Evolutionary conservation across 2,797 vertebrate genomes (phyloP), one percentile per base, ranked within the genome.

Genomic region (Syngnathus acus): DNA sequence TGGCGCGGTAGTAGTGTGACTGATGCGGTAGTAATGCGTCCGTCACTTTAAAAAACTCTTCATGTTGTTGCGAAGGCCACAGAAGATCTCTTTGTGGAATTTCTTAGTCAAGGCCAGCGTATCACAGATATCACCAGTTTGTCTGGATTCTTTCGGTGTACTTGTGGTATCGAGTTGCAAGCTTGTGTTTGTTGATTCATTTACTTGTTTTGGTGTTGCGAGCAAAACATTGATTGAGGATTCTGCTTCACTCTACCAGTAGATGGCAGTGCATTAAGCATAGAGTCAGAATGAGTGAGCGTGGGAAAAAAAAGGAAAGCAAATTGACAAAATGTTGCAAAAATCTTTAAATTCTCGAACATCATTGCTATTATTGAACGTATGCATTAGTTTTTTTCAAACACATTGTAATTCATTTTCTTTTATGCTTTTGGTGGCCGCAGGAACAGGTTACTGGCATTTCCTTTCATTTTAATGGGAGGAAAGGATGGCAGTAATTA

Each of bases 11-110:
- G 74, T 73, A 79, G 68, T 47, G 66, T 67, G 68, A 73, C 72
- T 70, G 72, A 76, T 69, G 80, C 71, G 69, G 71, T 72, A 84
- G 72, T 86, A 85, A 85, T 47, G 45, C 5, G 78, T 79, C 71
- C 13, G 14, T 32, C 47, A 17, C 47, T 26, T 50, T 17, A 32
- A 32, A 32, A 32, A 32, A 32, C 32, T 32, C 32, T 32, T 32
- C 32, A 32, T 32, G 32, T 32, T 32, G 32, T 32, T 32, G 32
- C 14, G 48, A 48, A 64, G 62, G 62, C 62, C 62, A 37, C 21
- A 48, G 11, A 62, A 47, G 64, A 82, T 78, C 77, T 74, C 75
- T 78, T 81, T 69, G 76, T 73, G 65, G 62, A 66, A 54, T 65
- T 80, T 54, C 23, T 5, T 5, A 54, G 53, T 13, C 32, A 32